Evolutionary conservation across 2,797 vertebrate species (phyloP), one percentile per base, ranked within the genome.

Genomic region (Pipistrellus pipistrellus): DNA sequence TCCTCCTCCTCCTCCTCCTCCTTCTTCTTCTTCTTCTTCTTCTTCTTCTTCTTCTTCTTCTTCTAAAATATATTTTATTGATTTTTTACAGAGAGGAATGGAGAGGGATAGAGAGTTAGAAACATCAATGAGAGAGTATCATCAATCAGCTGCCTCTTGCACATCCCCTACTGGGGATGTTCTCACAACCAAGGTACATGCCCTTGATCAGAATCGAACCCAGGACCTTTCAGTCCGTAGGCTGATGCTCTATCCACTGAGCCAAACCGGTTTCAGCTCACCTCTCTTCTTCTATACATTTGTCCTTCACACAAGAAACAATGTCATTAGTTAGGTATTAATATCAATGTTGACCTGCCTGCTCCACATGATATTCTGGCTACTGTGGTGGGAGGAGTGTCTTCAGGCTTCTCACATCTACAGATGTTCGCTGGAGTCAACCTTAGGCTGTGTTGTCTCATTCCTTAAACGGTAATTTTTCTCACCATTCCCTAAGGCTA

Each of bases 401-500:
- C 64, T 12, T n/a, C 30, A 35, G 51, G 51, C 14, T 80, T 91
- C 66, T 41, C 35, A 91, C n/a, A 81, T 69, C 21, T 72, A 64
- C 21, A 81, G 21, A 83, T 88, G 10, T 2, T 77, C 10, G 59
- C 57, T 87, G 15, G 32, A 55, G 3, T 85, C 35, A 46, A 44
- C 46, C 11, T 10, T 86, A 75, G 84, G 48, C 18, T 75, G 15
- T 66, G 27, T 93, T 12, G 59, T 53, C 71, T 75, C 23, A 64
- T 46, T 57, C 23, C 8, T 84, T 88, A 91, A 84, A 51, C 84
- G 13, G 6, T 80, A n/a, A 59, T 71, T 88, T 59, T 71, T 87
- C 21, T 72, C 51, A 44, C 14, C 17, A 55, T 77, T 88, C 51
- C 25, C 44, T 38, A 88, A 90, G 66, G 62, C n/a, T 25, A 87